These are phyloP conservation scores for Drosophila pseudotalamancana DNA, from an alignment of 2,888 invertebrate species.

Conservation along the genomic window DNA sequence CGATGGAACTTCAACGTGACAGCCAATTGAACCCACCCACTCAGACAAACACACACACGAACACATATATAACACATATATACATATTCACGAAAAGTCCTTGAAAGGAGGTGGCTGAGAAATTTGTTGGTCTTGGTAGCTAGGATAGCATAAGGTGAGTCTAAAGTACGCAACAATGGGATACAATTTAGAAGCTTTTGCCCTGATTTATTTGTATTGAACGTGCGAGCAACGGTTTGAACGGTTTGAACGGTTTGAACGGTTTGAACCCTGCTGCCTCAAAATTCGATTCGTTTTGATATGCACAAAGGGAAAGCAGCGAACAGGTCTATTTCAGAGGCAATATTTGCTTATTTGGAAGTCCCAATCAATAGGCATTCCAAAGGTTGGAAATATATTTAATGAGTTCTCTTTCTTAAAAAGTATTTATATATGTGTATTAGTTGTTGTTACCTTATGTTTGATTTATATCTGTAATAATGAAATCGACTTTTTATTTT, in stretches of 20 bases:
- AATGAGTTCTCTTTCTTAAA: not conserved
- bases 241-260: too few species aligned
- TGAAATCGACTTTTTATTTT: too few species aligned
- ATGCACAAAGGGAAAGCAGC: not conserved
- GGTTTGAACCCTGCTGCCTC: conserved; percentile 9
- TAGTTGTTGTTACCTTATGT: too few species aligned
- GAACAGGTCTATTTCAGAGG: conserved; percentile 2
- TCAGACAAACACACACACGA: not conserved
- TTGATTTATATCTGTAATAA: too few species aligned
- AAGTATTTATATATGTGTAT: too few species aligned
- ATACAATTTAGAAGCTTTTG: conserved; percentile 70
- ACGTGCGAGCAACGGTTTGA: conserved; percentile 42
- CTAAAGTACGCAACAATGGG: conserved; percentile 53
- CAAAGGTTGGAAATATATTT: not conserved
- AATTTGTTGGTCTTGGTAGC: conserved; percentile 4
- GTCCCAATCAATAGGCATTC: not conserved
- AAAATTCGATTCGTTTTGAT: conserved; percentile 28
- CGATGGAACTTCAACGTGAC: conserved; percentile 60
- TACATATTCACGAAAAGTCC: too few species aligned
- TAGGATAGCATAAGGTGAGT: conserved; percentile 46
- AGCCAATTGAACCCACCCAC: conserved; percentile 52
- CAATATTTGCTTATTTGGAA: conserved; percentile 17
- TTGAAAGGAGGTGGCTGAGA: conserved; percentile 5
- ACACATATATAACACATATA: conserved; percentile 11
- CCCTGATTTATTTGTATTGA: conserved; percentile 69